A percentile compares a stretch with the other conserved stretches of the same genome.
These are phyloP conservation scores for Oceanodroma leucorhoa DNA, from an alignment of 2,797 vertebrate species.

Conservation along the genomic window DNA sequence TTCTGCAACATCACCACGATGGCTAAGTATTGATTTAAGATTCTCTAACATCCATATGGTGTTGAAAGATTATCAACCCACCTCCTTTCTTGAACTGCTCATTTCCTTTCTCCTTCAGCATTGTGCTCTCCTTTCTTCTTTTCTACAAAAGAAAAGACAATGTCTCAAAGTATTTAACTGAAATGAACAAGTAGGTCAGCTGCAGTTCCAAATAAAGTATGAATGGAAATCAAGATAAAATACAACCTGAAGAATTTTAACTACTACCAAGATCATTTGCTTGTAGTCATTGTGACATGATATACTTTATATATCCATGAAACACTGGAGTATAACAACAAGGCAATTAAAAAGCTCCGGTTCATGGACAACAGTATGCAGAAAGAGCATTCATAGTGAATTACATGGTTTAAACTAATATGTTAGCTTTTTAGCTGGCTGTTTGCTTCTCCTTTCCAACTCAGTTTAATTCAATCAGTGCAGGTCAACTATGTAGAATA, in stretches of 20 bases:
- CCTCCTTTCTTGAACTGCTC: slow-evolving; percentile 83
- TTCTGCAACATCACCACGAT: not conserved
- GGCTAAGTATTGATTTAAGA: not conserved
- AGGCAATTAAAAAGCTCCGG: not conserved
- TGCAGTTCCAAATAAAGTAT: not conserved
- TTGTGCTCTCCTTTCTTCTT: slow-evolving; percentile 77
- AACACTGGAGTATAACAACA: not conserved
- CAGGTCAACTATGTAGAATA: not conserved
- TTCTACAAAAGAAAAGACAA: slow-evolving; percentile 72
- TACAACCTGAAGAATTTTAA: not conserved
- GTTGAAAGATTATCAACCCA: slow-evolving; percentile 31
- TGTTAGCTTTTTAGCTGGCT: not conserved
- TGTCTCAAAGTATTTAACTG: slow-evolving; percentile 30
- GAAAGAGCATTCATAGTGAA: not conserved
- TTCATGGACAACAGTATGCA: not conserved
- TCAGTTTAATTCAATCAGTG: not conserved
- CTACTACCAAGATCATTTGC: not conserved
- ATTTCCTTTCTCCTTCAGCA: slow-evolving; percentile 82
- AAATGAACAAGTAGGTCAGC: slow-evolving; percentile 47
- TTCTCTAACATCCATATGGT: not conserved
- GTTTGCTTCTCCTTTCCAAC: not conserved
- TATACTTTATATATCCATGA: not conserved
- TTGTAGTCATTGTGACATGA: not conserved
- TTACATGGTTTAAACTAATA: not conserved
- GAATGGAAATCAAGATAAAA: not conserved